A percentile compares a stretch with the other conserved stretches of the same genome.
phyloP scores from a whole-genome alignment of 2,113 vertebrate genomes.

The Sprattus sprattus region DNA sequence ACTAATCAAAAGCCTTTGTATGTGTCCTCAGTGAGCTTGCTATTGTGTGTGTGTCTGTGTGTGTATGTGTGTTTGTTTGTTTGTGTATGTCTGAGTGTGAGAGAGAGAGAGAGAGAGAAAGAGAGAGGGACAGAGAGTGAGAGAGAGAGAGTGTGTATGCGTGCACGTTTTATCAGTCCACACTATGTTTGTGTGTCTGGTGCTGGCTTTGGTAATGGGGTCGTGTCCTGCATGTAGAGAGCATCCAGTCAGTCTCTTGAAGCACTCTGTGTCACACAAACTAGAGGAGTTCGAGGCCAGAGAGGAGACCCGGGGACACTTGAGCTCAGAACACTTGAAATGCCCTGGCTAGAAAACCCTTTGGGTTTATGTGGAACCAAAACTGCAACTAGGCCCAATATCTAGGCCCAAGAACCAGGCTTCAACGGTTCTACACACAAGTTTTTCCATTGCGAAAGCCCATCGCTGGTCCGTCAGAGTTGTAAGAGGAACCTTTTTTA shows the following conservation, averaged over 20 bases:
- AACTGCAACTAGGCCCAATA: not conserved
- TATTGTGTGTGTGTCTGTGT: not conserved
- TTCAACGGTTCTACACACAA: not conserved
- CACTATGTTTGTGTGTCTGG: constrained; percentile 10
- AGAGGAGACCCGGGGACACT: not conserved
- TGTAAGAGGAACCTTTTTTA: not conserved
- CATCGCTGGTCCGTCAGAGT: not conserved
- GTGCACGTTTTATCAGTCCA: not conserved
- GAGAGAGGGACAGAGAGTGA: not conserved
- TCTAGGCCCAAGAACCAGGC: not conserved
- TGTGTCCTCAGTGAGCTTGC: constrained; percentile 12
- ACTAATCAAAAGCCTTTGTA: constrained; percentile 45
- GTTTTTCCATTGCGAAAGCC: not conserved
- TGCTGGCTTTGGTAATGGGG: constrained; percentile 33
- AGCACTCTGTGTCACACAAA: not conserved
- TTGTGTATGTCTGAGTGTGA: not conserved
- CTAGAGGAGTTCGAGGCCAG: not conserved
- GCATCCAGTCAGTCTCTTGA: not conserved
- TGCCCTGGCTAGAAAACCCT: not conserved
- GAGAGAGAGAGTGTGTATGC: not conserved
- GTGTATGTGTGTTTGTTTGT: not conserved
- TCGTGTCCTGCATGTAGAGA: constrained; percentile 26
- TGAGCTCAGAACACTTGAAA: too few relatives aligned
- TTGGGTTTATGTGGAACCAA: not conserved
- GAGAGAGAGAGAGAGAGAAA: too few relatives aligned